phyloP scores from a whole-genome alignment of 2,113 vertebrate genomes.

The Oxyura jamaicensis region DNA sequence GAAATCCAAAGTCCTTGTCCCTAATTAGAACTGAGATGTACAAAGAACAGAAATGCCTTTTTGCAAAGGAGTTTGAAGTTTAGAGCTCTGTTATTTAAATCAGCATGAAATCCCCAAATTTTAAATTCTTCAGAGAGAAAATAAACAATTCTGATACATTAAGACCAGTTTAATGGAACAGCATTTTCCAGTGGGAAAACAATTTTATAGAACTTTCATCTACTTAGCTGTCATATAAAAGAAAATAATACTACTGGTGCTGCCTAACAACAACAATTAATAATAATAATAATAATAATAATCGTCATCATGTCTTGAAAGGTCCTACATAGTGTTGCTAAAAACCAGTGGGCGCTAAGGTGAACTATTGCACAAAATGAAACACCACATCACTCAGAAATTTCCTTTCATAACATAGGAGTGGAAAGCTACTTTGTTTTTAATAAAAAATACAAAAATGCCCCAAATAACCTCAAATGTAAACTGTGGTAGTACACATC shows the following conservation, averaged over 20 bases:
- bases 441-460: background rate
- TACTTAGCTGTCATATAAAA: background rate
- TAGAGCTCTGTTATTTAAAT: constrained; percentile 4
- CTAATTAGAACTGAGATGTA: background rate
- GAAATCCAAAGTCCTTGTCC: background rate
- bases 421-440: background rate
- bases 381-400: background rate
- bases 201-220: constrained; percentile 9
- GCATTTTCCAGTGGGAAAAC: constrained; percentile 22
- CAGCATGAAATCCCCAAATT: background rate
- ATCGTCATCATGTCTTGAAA: background rate
- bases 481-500: background rate
- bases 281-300: background rate
- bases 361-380: background rate
- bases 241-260: background rate
- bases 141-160: background rate
- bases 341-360: background rate
- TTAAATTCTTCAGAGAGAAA: background rate
- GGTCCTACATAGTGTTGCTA: background rate
- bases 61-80: background rate
- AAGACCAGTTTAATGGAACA: background rate
- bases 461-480: background rate
- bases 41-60: background rate
- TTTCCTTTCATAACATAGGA: background rate
- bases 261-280: background rate